A percentile compares a stretch with the other conserved stretches of the same genome.
Conservation (phyloP, 2,888 invertebrate genomes). For the Leptarthrus brevirostris region DNA sequence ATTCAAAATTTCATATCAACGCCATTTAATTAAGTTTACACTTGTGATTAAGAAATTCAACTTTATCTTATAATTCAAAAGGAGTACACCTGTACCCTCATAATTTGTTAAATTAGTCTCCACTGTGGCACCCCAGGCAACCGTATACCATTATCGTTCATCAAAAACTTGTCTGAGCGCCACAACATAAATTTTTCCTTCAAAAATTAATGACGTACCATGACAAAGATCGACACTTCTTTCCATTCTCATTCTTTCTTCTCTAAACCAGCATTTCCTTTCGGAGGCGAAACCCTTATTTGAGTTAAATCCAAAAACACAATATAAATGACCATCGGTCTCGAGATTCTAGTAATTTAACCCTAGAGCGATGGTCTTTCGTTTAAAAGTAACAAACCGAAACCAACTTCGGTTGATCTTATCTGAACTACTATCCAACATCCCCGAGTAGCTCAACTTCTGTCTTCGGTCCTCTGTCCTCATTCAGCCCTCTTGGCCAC, state of each 20-base stretch:
- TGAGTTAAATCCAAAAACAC: no score
- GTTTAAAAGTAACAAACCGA: constrained; percentile 50
- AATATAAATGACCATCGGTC: constrained; percentile 49
- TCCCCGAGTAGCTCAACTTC: constrained; percentile 34
- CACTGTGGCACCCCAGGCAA: background rate
- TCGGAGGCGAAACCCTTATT: background rate
- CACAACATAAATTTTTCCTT: constrained; percentile 1
- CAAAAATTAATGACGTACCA: constrained; percentile 38
- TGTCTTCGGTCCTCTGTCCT: background rate
- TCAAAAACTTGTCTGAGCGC: background rate
- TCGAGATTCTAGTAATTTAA: constrained; percentile 48
- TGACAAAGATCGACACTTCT: constrained; percentile 42
- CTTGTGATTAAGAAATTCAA: constrained; percentile 26
- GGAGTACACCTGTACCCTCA: constrained; percentile 32
- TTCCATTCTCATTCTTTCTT: background rate
- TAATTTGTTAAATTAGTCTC: constrained; percentile 11
- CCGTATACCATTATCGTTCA: constrained; percentile 12
- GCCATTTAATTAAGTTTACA: constrained; percentile 39
- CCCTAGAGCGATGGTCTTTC: constrained; percentile 42
- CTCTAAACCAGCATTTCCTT: background rate
- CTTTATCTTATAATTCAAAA: background rate
- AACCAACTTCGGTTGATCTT: constrained; percentile 41
- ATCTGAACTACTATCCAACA: constrained; percentile 39
- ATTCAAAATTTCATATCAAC: constrained; percentile 19
- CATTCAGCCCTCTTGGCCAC: background rate